These are phyloP conservation scores for Leguminivora glycinivorella DNA, from an alignment of 1,140 invertebrate genomes.

Conservation along the genomic window DNA sequence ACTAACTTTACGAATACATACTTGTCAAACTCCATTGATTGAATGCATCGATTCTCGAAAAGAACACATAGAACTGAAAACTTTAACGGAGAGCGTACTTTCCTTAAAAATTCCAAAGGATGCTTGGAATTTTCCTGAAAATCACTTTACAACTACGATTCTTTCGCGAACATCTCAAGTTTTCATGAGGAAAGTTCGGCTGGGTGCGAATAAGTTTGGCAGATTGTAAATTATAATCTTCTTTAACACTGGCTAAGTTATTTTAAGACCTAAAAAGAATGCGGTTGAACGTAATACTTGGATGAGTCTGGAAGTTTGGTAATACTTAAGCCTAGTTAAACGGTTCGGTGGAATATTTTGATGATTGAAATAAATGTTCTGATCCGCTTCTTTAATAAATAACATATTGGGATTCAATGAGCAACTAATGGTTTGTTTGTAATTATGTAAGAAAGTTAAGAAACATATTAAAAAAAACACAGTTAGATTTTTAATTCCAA, in stretches of 20 bases:
- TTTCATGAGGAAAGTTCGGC: constrained; percentile 60
- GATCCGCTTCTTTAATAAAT: too few species aligned
- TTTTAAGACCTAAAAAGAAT: constrained; percentile 2
- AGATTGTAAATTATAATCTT: constrained; percentile 29
- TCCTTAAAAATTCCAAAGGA: constrained; percentile 27
- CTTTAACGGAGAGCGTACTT: constrained; percentile 10
- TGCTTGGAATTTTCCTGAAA: constrained; percentile 38
- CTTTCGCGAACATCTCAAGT: constrained; percentile 54
- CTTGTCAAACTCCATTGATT: constrained; percentile 12
- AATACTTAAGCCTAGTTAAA: background rate
- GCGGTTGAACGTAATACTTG: background rate
- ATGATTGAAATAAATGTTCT: too few species aligned
- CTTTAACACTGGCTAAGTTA: constrained; percentile 14
- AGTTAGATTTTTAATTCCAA: too few species aligned
- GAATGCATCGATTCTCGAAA: constrained; percentile 28
- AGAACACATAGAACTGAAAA: constrained; percentile 34
- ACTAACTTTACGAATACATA: constrained; percentile 12
- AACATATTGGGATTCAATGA: too few species aligned
- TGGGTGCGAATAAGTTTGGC: constrained; percentile 27
- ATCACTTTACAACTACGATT: constrained; percentile 51
- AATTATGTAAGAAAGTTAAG: too few species aligned
- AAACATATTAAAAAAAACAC: too few species aligned
- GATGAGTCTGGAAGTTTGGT: background rate
- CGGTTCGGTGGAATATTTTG: too few species aligned
- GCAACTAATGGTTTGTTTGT: too few species aligned